Base-by-base conservation (phyloP, 2,113 vertebrate species). In the Thryonomys swinderianus region DNA sequence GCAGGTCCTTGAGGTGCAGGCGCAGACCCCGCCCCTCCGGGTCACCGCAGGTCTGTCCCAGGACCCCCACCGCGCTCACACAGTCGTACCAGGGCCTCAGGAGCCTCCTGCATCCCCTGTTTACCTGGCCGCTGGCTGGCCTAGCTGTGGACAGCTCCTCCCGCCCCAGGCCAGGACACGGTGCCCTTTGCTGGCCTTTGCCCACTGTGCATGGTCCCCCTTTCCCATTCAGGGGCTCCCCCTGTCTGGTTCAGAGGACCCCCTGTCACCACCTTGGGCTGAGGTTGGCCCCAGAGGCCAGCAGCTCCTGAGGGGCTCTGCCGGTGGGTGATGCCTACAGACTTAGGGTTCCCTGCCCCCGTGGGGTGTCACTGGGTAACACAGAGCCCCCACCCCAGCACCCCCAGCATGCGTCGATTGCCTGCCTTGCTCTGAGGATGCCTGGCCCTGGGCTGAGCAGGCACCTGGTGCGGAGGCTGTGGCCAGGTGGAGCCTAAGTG, bases 1-100 rank as follows among this genome's bases (percentile, higher is more conserved):
- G 0, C 48, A 14, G 51, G 74, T 42, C 87, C 40, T 2, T 18
- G 53, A 74, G 67, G 10, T 4, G 7, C 1, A 25, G 62, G 34
- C 3, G 1, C 2, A 16, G 73, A 34, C 30, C 91, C 30, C 1
- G 37, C 27, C 8, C 13, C 53, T n/a, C 30, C 23, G 1, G 76
- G 90, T 86, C 93, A 53, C 0, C 0, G 67, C 40, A 23, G 74
- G 61, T 48, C 0, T 4, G 2, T 40, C 34, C 86, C 13, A 1
- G 14, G 9, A 0, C 27, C 64, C 9, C 12, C 2, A 2, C 0
- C 1, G 2, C 5, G 0, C n/a, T 59, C 18, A 74, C 45, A 21
- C 2, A 2, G 20, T 57, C 14, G 14, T 34, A 57, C 55, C 14
- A 34, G 23, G 79, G 59, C 51, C 66, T 11, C 2, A 0, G 11